Evolutionary conservation across 2,113 vertebrate genomes (phyloP), one percentile per base, ranked within the genome.

Genomic region (Bothrops jararaca): DNA sequence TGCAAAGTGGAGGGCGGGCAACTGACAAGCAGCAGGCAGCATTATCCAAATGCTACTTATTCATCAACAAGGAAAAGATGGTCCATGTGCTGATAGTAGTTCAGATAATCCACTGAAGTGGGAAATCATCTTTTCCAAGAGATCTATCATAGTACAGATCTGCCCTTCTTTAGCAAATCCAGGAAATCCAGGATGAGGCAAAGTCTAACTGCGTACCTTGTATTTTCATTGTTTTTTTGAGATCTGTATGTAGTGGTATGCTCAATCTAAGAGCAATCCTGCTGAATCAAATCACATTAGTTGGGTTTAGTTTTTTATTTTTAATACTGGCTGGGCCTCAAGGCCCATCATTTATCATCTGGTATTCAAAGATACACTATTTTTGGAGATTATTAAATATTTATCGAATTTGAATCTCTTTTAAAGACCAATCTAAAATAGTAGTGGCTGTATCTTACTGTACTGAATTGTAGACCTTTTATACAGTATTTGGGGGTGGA

Each of bases 101-200:
- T 50, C 74, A 86, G 50, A 54, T 92, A 90, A 92, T 92, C 91
- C 89, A 92, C 57, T 92, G 64, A 89, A 10, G 20, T 23, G 23
- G 48, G 23, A 89, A 91, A 88, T 50, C 50, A 34, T 93, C 60
- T 85, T 57, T 52, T 45, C 89, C 85, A 56, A 85, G 11, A 24
- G 60, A 42, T 54, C 87, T 29, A 60, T 85, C 29, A 18, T 23
- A 53, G 85, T 80, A 26, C 10, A 45, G 13, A 29, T 42, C 26
- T 74, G 48, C 20, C 39, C 26, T 29, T 15, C 42, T 85, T 45
- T 13, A 53, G 6, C 45, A 54, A 85, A 29, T 26, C 20, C 26
- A 6, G 8, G 34, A 60, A 88, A 91, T n/a, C 91, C n/a, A 29
- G 11, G 50, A n/a, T 34, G 6, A 87, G n/a, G 29, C 18, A 64